Percentiles rank a stretch among this genome's conserved stretches.
Conservation (phyloP, 2,888 invertebrate species). For the Aphidoletes aphidimyza region DNA sequence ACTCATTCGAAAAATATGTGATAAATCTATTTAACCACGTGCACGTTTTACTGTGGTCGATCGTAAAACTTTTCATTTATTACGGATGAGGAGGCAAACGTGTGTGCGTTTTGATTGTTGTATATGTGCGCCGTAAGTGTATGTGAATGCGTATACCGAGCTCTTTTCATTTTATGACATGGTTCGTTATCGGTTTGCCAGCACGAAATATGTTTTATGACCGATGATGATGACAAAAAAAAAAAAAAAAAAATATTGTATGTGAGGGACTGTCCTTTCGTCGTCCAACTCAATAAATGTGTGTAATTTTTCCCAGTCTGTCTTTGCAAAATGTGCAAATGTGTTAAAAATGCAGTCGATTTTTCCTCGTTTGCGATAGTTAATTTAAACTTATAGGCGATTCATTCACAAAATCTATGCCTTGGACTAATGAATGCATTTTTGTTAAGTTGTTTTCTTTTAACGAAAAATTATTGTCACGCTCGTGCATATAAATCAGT, state of each 20-base stretch:
- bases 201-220: constrained; percentile 43
- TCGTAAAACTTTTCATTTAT: constrained; percentile 52
- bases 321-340: too few relatives aligned
- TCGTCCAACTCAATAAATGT: neutral
- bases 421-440: too few relatives aligned
- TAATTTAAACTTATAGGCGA: too few relatives aligned
- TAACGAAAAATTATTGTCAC: too few relatives aligned
- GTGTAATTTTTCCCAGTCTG: neutral
- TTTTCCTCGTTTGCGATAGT: too few relatives aligned
- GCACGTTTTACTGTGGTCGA: constrained; percentile 48
- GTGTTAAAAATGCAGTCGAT: too few relatives aligned
- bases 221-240: constrained; percentile 26
- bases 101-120: neutral
- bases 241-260: constrained; percentile 11
- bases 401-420: too few relatives aligned
- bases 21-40: constrained; percentile 52
- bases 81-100: neutral
- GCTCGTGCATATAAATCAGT: too few relatives aligned
- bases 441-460: too few relatives aligned
- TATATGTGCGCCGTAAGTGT: too few relatives aligned
- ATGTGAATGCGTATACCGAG: neutral
- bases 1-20: constrained; percentile 35
- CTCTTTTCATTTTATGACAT: neutral
- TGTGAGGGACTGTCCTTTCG: too few relatives aligned
- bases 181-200: constrained; percentile 39